Evolutionary conservation across 2,888 invertebrate genomes (phyloP).

Genomic region (Ennomos quercinarius): DNA sequence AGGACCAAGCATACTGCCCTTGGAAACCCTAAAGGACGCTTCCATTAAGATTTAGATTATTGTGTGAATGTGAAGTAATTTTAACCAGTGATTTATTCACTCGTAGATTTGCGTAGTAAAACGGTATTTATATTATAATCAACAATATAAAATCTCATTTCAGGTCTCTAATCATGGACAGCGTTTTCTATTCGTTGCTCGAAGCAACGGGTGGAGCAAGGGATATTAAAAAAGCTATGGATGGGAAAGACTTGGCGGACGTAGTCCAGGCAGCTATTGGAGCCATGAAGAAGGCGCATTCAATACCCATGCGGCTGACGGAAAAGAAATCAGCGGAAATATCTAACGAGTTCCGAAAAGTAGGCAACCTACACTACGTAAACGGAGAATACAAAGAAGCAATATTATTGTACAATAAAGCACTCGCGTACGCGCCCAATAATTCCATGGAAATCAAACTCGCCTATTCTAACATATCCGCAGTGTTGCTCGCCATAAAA

Average conservation of each 20-base stretch:
- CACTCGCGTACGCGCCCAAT: conserved; percentile 20
- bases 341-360: conserved; percentile 1
- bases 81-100: too few relatives aligned
- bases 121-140: too few relatives aligned
- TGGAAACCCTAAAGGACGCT: too few relatives aligned
- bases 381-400: conserved; percentile 5
- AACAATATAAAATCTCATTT: too few relatives aligned
- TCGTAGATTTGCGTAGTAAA: too few relatives aligned
- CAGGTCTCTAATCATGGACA: too few relatives aligned
- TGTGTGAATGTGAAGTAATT: too few relatives aligned
- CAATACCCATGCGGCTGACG: background rate
- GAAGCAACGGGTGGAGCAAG: background rate
- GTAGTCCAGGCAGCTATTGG: conserved; percentile 11
- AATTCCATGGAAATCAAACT: conserved; percentile 20
- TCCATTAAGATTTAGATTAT: too few relatives aligned
- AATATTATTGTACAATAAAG: conserved; percentile 19
- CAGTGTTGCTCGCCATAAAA: conserved; percentile 19
- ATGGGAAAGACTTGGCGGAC: conserved; percentile 19
- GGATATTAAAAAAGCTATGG: conserved; percentile 23
- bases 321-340: conserved; percentile 3
- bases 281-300: background rate
- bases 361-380: conserved; percentile 19
- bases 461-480: conserved; percentile 26
- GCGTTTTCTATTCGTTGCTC: background rate
- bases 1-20: too few relatives aligned